These are phyloP conservation scores for Hyla sarda DNA, from an alignment of 2,113 vertebrate genomes.

Conservation along the genomic window DNA sequence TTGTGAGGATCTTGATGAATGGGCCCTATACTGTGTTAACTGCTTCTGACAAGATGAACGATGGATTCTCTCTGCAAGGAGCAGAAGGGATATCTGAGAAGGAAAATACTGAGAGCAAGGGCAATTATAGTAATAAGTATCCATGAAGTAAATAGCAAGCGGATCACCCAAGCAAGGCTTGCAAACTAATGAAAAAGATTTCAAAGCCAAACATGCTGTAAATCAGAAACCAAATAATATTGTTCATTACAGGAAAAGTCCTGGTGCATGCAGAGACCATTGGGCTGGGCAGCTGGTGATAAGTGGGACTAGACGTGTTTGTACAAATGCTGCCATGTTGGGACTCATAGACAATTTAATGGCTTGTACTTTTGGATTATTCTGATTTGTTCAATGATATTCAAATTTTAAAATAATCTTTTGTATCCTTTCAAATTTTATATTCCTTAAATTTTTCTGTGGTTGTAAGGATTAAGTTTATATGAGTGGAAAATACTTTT, in stretches of 20 bases:
- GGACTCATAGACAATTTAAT: background rate
- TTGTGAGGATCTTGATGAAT: slow-evolving; percentile 54
- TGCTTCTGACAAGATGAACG: slow-evolving; percentile 66
- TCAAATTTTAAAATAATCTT: too few species aligned
- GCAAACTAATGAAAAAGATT: slow-evolving; percentile 64
- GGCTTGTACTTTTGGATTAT: background rate
- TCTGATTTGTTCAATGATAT: background rate
- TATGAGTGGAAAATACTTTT: too few species aligned
- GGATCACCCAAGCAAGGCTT: slow-evolving; percentile 59
- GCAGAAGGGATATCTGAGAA: slow-evolving; percentile 66
- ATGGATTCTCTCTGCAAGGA: slow-evolving; percentile 60
- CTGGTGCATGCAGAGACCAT: background rate
- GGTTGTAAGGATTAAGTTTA: too few species aligned
- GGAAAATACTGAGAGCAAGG: slow-evolving; percentile 69
- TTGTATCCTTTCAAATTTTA: too few species aligned
- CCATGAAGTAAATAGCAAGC: slow-evolving; percentile 51
- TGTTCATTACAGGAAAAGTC: slow-evolving; percentile 61
- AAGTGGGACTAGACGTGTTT: slow-evolving; percentile 1
- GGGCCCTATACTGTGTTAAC: slow-evolving; percentile 45
- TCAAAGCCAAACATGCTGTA: slow-evolving; percentile 65
- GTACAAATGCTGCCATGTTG: background rate
- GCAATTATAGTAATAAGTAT: slow-evolving; percentile 67
- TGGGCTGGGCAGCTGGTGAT: background rate
- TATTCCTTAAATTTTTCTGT: too few species aligned
- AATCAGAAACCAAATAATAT: slow-evolving; percentile 60